Percentiles rank a stretch among this genome's conserved stretches.
phyloP scores from a whole-genome alignment of 2,113 vertebrate species.

The Callospermophilus lateralis region DNA sequence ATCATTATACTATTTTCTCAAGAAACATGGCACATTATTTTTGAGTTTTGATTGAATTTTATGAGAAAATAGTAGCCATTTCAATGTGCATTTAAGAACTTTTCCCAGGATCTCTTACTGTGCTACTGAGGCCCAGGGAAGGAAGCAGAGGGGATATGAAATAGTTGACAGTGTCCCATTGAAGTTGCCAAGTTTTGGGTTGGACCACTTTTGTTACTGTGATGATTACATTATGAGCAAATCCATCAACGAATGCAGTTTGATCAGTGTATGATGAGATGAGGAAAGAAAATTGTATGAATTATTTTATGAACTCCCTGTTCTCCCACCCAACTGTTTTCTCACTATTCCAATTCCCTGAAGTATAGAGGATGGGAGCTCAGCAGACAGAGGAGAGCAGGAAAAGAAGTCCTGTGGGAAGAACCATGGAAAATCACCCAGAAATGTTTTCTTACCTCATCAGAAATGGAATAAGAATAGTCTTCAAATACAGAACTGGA shows the following conservation, averaged over 20 bases:
- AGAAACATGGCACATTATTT: neutral
- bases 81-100: neutral
- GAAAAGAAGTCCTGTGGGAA: neutral
- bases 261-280: neutral
- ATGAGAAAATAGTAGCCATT: constrained; percentile 22
- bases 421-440: neutral
- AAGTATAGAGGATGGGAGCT: neutral
- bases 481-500: neutral
- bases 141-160: neutral
- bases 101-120: constrained; percentile 1
- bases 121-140: neutral
- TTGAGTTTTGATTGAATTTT: constrained; percentile 15
- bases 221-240: neutral
- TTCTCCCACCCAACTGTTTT: neutral
- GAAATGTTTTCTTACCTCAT: neutral
- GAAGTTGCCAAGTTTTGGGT: neutral
- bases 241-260: neutral
- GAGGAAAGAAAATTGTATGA: neutral
- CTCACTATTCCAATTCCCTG: neutral
- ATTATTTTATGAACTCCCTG: neutral
- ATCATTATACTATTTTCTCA: neutral
- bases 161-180: neutral
- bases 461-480: neutral
- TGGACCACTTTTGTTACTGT: neutral
- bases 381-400: neutral